Base-by-base conservation (phyloP, 2,888 invertebrate species). In the Melanargia galathea region DNA sequence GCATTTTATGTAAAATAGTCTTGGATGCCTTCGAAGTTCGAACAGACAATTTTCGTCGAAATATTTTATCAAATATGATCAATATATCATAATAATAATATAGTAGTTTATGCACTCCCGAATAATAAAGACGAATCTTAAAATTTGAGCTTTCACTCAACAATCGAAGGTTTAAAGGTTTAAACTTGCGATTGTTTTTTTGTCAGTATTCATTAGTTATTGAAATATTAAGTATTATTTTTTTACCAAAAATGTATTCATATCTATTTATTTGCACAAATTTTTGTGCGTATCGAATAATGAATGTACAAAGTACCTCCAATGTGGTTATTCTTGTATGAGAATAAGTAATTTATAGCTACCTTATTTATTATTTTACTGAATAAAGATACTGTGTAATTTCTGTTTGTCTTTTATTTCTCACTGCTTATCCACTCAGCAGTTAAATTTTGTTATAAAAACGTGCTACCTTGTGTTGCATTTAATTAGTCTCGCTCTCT, bases 271-370 rank as follows among this genome's bases (percentile, higher is more conserved):
- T 43, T 26, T 43, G 40, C 40, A 55, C 55, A 55, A 55, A 55
- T 24, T 43, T 5, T 26, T 55, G 24, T 55, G 40, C 20, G 6
- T 33, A 20, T 54, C 24, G 38, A 30, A 30, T 30, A 51, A 30
- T 51, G 4, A 40, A 54, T 54, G 54, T 54, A 54, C 54, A 54
- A 54, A 54, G 54, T 38, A 33, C n/a, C n/a, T n/a, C n/a, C 38
- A 54, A 40, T 54, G 38, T 51, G 51, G 33, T 51, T 51, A 10
- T 30, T 11, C 16, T 51, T 51, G 30, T 51, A 30, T 51, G 30
- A 10, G 30, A 33, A 51, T 51, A 18, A 51, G 16, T 51, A 16
- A 51, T 51, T 30, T 51, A 51, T 33, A 18, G 10, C 16, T 16
- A 18, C 16, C 10, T 30, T 51, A 51, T 30, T 49, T 49, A 51